Conservation (phyloP, 2,797 vertebrate genomes). For the Tokudaia muenninki region DNA sequence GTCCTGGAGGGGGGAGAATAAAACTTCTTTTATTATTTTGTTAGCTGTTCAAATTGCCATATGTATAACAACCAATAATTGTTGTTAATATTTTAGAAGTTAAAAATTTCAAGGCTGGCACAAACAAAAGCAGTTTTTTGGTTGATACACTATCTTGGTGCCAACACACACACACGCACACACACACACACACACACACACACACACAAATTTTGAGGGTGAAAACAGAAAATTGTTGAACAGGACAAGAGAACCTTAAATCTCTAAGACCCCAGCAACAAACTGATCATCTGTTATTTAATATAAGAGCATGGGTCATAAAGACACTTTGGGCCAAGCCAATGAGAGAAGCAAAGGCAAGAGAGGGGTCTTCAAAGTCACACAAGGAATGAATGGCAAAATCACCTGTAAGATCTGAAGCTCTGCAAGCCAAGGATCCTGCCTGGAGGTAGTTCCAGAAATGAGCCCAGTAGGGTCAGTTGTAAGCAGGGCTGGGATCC, state of each 20-base stretch:
- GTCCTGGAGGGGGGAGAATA: not conserved
- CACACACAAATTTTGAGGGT: not conserved
- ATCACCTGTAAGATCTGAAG: not conserved
- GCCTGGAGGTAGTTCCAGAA: not conserved
- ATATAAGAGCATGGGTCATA: not conserved
- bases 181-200: not conserved
- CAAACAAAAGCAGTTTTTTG: conserved; percentile 25
- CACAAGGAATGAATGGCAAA: not conserved
- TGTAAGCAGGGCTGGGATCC: accelerated
- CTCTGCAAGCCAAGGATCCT: not conserved
- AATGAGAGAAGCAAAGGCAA: not conserved
- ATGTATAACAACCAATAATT: not conserved
- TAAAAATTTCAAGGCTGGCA: conserved; percentile 16
- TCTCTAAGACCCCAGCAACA: not conserved
- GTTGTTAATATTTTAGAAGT: not conserved
- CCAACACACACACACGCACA: not conserved
- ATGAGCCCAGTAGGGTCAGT: not conserved
- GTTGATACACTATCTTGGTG: not conserved
- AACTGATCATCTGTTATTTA: not conserved
- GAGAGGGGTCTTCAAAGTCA: not conserved
- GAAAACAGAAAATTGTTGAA: conserved; percentile 11
- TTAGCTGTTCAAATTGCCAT: not conserved
- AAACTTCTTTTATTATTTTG: conserved; percentile 11
- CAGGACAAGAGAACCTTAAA: not conserved
- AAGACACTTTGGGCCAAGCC: not conserved